Conservation (phyloP, 2,888 invertebrate species). For the Notodonta dromedarius region DNA sequence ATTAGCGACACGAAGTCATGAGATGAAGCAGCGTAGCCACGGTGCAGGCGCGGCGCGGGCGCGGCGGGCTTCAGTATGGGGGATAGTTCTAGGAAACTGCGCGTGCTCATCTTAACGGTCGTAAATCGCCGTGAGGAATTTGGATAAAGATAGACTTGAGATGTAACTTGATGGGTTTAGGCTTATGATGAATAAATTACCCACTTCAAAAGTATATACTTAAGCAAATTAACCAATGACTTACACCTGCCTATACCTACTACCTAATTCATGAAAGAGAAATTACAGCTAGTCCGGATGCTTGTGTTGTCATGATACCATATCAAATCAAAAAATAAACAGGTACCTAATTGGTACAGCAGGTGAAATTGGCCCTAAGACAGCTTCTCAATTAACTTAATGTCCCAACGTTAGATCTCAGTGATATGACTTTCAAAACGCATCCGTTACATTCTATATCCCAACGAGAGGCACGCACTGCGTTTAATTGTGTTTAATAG, state of each 20-base stretch:
- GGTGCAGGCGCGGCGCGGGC: slow-evolving; percentile 5
- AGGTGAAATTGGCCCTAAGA: no score
- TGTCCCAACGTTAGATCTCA: no score
- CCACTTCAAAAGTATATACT: slow-evolving; percentile 5
- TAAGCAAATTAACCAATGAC: no score
- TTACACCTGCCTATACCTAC: no score
- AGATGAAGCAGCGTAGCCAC: slow-evolving; percentile 54
- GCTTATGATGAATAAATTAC: neutral
- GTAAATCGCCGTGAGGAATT: slow-evolving; percentile 57
- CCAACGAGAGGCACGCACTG: slow-evolving; percentile 37
- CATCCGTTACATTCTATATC: slow-evolving; percentile 33
- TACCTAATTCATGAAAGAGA: no score
- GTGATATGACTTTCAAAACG: slow-evolving; percentile 18
- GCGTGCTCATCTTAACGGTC: slow-evolving; percentile 53
- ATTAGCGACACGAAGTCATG: slow-evolving; percentile 43
- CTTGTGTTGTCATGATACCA: no score
- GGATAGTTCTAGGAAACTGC: slow-evolving; percentile 51
- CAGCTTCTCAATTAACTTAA: no score
- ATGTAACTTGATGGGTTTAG: slow-evolving; percentile 34
- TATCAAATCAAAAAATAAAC: no score
- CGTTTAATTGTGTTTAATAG: slow-evolving; percentile 53
- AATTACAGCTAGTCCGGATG: no score
- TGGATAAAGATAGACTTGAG: slow-evolving; percentile 50
- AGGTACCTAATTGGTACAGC: no score
- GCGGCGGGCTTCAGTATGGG: slow-evolving; percentile 16